Evolutionary conservation across 2,113 vertebrate genomes (phyloP).

Genomic region (Anhinga anhinga): DNA sequence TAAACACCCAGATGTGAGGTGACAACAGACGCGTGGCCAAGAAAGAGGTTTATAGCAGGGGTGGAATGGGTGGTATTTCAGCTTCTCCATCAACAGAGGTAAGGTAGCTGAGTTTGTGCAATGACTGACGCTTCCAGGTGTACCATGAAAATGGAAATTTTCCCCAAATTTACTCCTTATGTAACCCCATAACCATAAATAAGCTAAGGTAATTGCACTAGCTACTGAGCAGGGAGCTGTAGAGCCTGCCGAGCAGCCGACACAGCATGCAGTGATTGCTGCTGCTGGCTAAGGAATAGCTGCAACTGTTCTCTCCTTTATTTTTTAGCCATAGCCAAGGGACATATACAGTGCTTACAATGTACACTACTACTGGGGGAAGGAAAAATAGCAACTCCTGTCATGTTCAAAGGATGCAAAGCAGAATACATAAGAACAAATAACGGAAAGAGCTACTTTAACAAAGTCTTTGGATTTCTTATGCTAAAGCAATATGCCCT

Average conservation of each 20-base stretch:
- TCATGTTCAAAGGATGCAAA: neutral
- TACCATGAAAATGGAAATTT: neutral
- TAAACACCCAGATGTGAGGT: neutral
- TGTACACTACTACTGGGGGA: neutral
- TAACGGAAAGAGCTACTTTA: neutral
- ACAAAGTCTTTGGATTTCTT: neutral
- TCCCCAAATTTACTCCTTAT: neutral
- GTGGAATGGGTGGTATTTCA: neutral
- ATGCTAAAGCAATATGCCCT: neutral
- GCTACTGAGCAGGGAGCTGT: neutral
- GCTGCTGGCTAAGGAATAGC: neutral
- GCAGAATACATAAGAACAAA: neutral
- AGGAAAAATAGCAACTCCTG: neutral
- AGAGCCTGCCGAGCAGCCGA: neutral
- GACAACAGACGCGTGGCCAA: neutral
- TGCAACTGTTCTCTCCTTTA: neutral
- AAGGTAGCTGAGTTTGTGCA: neutral
- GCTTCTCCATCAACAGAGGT: neutral
- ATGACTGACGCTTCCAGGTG: neutral
- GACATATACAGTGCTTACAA: neutral
- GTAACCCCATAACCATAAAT: neutral
- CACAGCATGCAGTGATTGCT: neutral
- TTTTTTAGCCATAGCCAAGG: neutral
- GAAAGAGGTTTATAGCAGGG: neutral
- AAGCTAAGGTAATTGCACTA: neutral